phyloP scores from a whole-genome alignment of 2,113 vertebrate genomes.

The Accipiter cooperii region DNA sequence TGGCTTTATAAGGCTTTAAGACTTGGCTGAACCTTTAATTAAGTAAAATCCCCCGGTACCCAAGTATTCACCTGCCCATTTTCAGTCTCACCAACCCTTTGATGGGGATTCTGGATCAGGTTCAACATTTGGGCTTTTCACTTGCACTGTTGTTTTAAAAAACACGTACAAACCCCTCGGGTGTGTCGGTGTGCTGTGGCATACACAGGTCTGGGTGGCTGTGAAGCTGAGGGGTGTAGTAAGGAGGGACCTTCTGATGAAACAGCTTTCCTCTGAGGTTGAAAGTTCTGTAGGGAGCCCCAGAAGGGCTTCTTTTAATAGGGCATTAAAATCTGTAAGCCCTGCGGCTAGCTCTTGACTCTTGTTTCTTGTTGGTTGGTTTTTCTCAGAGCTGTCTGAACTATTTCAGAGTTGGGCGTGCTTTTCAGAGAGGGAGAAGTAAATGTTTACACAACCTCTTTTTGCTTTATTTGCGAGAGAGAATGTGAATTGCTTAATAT shows the following conservation, averaged over 20 bases:
- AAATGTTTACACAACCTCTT: neutral
- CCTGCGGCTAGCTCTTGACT: neutral
- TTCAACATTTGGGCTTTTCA: neutral
- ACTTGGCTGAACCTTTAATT: neutral
- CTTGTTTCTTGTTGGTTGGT: neutral
- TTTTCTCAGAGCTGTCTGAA: neutral
- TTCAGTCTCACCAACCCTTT: neutral
- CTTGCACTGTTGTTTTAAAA: neutral
- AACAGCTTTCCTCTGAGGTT: neutral
- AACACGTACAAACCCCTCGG: neutral
- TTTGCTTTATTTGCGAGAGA: constrained; percentile 27
- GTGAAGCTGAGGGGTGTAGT: neutral
- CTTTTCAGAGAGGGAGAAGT: neutral
- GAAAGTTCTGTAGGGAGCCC: neutral
- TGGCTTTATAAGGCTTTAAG: neutral
- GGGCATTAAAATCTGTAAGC: neutral
- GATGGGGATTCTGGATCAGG: neutral
- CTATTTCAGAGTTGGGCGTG: neutral
- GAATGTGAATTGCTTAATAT: constrained; percentile 35
- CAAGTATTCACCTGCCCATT: neutral
- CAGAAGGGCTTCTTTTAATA: neutral
- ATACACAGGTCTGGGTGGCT: neutral
- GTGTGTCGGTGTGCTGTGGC: fast-evolving
- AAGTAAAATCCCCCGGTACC: neutral
- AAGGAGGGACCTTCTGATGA: neutral